Conservation (phyloP, 2,797 vertebrate species). For the Cuniculus paca region DNA sequence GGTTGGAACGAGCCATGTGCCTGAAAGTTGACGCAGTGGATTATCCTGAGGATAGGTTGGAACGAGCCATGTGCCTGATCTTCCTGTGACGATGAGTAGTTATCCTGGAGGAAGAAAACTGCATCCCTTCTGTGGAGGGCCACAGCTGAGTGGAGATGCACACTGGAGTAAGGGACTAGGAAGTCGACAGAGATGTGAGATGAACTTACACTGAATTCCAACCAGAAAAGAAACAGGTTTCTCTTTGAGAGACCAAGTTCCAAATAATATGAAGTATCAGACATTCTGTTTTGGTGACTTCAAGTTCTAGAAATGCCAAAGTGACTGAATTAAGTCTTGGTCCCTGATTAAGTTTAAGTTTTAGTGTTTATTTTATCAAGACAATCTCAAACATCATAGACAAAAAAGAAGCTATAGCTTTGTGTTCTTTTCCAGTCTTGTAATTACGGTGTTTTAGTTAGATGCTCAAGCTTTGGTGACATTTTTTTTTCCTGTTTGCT, state of each 20-base stretch:
- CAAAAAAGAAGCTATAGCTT: not conserved
- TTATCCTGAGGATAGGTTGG: not conserved
- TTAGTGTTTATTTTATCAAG: not conserved
- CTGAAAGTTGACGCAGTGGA: not conserved
- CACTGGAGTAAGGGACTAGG: not conserved
- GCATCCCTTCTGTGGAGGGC: fast-evolving
- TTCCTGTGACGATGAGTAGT: not conserved
- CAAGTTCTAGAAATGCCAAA: not conserved
- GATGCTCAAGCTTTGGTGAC: not conserved
- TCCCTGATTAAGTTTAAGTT: not conserved
- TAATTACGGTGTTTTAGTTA: slow-evolving; percentile 2
- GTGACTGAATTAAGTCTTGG: not conserved
- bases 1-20: not conserved
- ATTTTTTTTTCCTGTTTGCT: not conserved
- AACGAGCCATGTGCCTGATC: not conserved
- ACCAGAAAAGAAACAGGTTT: not conserved
- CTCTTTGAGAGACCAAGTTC: not conserved
- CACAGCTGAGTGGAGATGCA: fast-evolving
- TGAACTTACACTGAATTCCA: not conserved
- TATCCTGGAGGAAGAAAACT: not conserved
- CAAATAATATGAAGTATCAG: not conserved
- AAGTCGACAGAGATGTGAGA: not conserved
- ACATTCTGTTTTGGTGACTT: not conserved
- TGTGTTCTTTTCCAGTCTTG: not conserved
- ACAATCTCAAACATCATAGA: not conserved